These are phyloP conservation scores for Dione vanillae DNA, from an alignment of 2,888 invertebrate species.

Conservation along the genomic window DNA sequence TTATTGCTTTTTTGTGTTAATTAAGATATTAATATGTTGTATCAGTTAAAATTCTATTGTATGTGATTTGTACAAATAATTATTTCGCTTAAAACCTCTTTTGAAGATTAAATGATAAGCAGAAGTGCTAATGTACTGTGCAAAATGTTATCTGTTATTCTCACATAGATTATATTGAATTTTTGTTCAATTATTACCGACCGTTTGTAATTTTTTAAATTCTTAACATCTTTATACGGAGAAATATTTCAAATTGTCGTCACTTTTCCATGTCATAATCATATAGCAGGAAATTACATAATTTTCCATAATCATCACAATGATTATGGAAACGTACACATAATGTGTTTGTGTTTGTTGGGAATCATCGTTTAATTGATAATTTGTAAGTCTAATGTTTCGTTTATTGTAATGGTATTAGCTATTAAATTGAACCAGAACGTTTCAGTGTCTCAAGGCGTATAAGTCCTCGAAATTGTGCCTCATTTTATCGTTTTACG, in stretches of 20 bases:
- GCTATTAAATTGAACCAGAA: conserved; percentile 60
- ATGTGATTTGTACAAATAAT: not conserved
- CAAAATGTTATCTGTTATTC: not conserved
- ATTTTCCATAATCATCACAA: not conserved
- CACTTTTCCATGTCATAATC: not conserved
- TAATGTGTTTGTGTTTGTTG: conserved; percentile 37
- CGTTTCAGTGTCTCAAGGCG: conserved; percentile 61
- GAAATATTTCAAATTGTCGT: conserved; percentile 9
- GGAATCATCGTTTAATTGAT: conserved; percentile 56
- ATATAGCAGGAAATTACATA: not conserved
- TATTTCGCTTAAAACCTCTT: not conserved
- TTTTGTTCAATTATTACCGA: not conserved
- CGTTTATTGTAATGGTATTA: conserved; percentile 60
- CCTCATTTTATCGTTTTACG: conserved; percentile 61
- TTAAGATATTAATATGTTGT: not conserved
- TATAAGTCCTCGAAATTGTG: conserved; percentile 69
- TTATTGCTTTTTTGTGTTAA: not conserved
- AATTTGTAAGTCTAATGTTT: conserved; percentile 67
- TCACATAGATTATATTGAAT: not conserved
- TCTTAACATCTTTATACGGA: not conserved
- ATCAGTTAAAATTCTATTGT: conserved; percentile 1
- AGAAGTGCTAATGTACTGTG: not conserved
- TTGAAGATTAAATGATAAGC: not conserved
- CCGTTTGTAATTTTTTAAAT: not conserved
- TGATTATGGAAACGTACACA: not conserved